Evolutionary conservation across 1,140 invertebrate genomes (phyloP).

Genomic region (Drosophila varians): DNA sequence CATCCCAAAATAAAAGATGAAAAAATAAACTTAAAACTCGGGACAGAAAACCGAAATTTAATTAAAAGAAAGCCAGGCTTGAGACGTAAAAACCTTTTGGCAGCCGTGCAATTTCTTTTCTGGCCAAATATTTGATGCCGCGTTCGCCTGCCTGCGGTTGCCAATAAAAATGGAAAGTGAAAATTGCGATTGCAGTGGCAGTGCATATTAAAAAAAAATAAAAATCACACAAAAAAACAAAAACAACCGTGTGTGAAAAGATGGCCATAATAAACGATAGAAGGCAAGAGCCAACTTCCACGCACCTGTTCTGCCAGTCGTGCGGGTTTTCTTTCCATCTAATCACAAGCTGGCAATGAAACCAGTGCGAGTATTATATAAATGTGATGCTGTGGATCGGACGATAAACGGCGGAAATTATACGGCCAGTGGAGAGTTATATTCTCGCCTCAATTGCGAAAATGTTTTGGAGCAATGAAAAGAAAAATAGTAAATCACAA

Average conservation of each 20-base stretch:
- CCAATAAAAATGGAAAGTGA: constrained; percentile 81
- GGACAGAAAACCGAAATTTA: constrained; percentile 52
- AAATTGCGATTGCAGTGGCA: constrained; percentile 71
- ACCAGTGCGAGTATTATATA: constrained; percentile 68
- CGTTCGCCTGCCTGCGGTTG: constrained; percentile 42
- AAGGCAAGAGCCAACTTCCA: constrained; percentile 48
- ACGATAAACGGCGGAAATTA: constrained; percentile 60
- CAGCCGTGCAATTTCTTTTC: constrained; percentile 76
- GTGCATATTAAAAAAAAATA: constrained; percentile 75
- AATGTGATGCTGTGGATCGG: constrained; percentile 41
- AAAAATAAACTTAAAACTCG: constrained; percentile 4
- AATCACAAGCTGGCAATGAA: constrained; percentile 48
- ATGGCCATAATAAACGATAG: constrained; percentile 71
- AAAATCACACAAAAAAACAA: constrained; percentile 30
- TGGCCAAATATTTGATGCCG: constrained; percentile 76
- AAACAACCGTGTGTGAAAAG: constrained; percentile 39
- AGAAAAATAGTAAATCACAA: not conserved
- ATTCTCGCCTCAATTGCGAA: constrained; percentile 19
- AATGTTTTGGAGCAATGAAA: constrained; percentile 32
- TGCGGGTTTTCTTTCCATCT: constrained; percentile 66
- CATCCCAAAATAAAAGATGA: constrained; percentile 7
- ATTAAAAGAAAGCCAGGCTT: constrained; percentile 76
- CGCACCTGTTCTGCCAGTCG: constrained; percentile 78
- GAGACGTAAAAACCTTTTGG: constrained; percentile 69
- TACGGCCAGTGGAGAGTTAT: constrained; percentile 32